phyloP scores from a whole-genome alignment of 2,797 vertebrate genomes.

The Euthynnus affinis region DNA sequence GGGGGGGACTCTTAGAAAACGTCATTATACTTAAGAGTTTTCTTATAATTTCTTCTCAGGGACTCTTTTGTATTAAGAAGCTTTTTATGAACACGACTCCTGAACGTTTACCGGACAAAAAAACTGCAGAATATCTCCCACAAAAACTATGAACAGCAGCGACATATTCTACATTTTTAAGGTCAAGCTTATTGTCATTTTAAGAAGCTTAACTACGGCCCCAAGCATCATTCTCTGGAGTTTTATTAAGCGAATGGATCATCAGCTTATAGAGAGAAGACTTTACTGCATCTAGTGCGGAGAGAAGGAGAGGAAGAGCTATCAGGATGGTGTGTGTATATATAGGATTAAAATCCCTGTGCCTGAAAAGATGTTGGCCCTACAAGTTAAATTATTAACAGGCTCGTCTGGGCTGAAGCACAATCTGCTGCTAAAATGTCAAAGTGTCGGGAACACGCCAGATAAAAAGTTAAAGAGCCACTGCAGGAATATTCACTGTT shows the following conservation, averaged over 20 bases:
- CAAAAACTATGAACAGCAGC: conserved; percentile 7
- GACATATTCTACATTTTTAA: conserved; percentile 47
- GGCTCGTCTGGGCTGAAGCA: no score
- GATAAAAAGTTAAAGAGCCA: no score
- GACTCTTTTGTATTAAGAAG: no score
- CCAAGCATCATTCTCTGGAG: conserved; percentile 65
- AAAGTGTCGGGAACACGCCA: no score
- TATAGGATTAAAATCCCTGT: conserved; percentile 42
- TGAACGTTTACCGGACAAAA: no score
- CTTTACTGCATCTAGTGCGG: conserved; percentile 55
- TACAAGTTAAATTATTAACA: conserved; percentile 20
- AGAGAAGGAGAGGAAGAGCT: neutral
- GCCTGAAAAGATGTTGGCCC: conserved; percentile 39
- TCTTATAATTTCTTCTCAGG: no score
- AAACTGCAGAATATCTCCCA: neutral
- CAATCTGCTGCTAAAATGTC: no score
- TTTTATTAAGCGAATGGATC: conserved; percentile 75
- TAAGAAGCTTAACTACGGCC: conserved; percentile 64
- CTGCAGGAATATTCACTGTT: no score
- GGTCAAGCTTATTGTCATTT: conserved; percentile 46
- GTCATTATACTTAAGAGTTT: no score
- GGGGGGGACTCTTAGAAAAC: no score
- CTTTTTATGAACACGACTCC: no score
- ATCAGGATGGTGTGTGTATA: neutral
- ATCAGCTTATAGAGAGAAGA: conserved; percentile 68